Percentiles rank a stretch among this genome's conserved stretches.
Conservation (phyloP, 1,140 invertebrate genomes). For the Rhopalosiphum maidis region DNA sequence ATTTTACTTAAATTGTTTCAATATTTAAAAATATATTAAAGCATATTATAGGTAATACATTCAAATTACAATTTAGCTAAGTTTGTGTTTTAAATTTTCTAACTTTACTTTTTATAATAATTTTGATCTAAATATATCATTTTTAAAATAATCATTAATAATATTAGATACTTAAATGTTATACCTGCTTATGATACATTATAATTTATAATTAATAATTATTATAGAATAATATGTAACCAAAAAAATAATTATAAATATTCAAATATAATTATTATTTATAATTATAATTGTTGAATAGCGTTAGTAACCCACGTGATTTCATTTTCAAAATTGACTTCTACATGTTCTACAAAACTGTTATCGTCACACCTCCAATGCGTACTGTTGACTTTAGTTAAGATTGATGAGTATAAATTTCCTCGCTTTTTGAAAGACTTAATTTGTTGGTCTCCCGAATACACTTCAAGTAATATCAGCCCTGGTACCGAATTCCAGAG, state of each 20-base stretch:
- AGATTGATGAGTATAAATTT: background rate
- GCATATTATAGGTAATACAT: too few species aligned
- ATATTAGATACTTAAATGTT: too few species aligned
- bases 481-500: constrained; percentile 37
- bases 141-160: background rate
- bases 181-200: background rate
- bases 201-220: too few species aligned
- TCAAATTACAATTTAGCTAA: too few species aligned
- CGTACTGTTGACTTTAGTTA: constrained; percentile 5
- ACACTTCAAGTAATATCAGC: constrained; percentile 20
- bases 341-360: constrained; percentile 43
- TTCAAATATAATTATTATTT: background rate
- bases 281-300: background rate
- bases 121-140: background rate
- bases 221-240: background rate
- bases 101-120: background rate
- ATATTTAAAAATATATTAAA: too few species aligned
- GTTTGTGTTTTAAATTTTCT: background rate
- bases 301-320: background rate
- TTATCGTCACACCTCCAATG: constrained; percentile 21
- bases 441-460: constrained; percentile 17
- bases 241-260: background rate
- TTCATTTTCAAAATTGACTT: constrained; percentile 21
- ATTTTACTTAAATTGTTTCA: too few species aligned
- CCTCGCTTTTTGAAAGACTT: background rate